Evolutionary conservation across 2,888 invertebrate genomes (phyloP).

Genomic region (Eilema sororculum): DNA sequence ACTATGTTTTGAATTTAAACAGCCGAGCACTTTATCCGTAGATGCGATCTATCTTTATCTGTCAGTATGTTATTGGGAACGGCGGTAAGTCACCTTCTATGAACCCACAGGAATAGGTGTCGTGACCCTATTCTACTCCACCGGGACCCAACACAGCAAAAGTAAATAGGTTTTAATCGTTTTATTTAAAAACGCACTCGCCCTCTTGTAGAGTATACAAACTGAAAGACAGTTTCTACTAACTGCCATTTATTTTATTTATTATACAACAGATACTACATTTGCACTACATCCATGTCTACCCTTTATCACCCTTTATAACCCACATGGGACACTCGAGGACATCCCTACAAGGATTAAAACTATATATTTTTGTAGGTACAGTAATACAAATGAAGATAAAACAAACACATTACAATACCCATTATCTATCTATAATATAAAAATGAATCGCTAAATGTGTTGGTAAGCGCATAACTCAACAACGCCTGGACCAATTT

Average conservation of each 20-base stretch:
- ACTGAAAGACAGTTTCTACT: neutral
- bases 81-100: too few species aligned
- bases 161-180: neutral
- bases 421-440: too few species aligned
- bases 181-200: neutral
- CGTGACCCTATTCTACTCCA: too few species aligned
- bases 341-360: constrained; percentile 25
- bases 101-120: too few species aligned
- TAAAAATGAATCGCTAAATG: too few species aligned
- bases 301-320: constrained; percentile 28
- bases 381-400: constrained; percentile 24
- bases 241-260: neutral
- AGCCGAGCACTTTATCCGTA: too few species aligned
- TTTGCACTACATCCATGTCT: constrained; percentile 8
- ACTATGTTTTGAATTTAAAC: too few species aligned
- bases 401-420: constrained; percentile 37
- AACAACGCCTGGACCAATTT: too few species aligned
- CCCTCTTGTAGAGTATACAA: neutral
- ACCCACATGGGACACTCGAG: constrained; percentile 22
- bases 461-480: too few species aligned
- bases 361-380: constrained; percentile 34
- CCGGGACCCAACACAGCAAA: too few species aligned
- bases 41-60: too few species aligned
- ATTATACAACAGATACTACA: neutral
- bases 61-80: too few species aligned